Conservation (phyloP, 2,797 vertebrate genomes). For the Pseudochirops cupreus region DNA sequence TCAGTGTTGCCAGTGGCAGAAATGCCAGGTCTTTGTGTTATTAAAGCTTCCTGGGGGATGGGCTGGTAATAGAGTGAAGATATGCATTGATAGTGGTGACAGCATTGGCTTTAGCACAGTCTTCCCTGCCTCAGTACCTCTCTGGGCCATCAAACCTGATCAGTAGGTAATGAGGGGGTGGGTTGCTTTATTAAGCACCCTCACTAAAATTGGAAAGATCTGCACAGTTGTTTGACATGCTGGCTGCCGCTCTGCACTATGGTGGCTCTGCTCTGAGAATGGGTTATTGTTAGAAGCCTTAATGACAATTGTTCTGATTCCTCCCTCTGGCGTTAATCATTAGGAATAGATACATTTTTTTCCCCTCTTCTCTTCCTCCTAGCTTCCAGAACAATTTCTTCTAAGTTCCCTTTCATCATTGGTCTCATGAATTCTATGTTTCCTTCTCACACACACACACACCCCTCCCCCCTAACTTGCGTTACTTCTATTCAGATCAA, state of each 20-base stretch:
- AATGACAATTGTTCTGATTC: constrained; percentile 71
- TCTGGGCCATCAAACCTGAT: constrained; percentile 41
- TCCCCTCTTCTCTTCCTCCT: constrained; percentile 9
- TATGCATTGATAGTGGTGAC: neutral
- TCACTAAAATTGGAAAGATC: constrained; percentile 9
- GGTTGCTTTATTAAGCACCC: constrained; percentile 66
- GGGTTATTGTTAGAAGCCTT: constrained; percentile 72
- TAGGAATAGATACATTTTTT: constrained; percentile 34
- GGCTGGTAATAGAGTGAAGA: neutral
- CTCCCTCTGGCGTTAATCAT: constrained; percentile 59
- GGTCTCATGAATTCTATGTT: neutral
- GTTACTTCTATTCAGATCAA: neutral
- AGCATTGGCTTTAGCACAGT: neutral
- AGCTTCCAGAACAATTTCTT: neutral
- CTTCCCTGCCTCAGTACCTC: neutral
- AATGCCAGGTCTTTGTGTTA: neutral
- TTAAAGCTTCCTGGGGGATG: neutral
- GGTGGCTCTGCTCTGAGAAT: constrained; percentile 47
- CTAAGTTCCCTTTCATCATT: neutral
- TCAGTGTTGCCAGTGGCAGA: neutral
- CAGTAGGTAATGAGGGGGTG: constrained; percentile 70
- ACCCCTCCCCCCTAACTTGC: neutral
- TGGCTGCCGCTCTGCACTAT: neutral
- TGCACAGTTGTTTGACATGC: constrained; percentile 61
- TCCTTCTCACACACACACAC: neutral